A percentile compares a stretch with the other conserved stretches of the same genome.
Conservation (phyloP, 2,888 invertebrate species). For the Cosmia pyralina region DNA sequence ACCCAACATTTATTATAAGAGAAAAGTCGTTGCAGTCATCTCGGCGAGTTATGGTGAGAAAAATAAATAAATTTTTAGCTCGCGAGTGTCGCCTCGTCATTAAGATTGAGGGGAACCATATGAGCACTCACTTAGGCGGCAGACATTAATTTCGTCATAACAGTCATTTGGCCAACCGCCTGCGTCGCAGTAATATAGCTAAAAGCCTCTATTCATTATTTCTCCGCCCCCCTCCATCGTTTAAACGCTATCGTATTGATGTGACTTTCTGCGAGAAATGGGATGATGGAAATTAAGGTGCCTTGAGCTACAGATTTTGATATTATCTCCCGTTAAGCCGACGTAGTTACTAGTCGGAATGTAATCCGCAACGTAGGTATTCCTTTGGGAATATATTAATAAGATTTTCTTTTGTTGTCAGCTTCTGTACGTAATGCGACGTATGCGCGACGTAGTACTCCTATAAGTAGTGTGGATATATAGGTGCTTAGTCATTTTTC, state of each 20-base stretch:
- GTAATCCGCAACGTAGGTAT: conserved; percentile 56
- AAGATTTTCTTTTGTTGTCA: conserved; percentile 59
- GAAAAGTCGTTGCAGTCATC: conserved; percentile 46
- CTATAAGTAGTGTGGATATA: not conserved
- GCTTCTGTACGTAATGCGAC: conserved; percentile 35
- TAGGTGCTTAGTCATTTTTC: conserved; percentile 23
- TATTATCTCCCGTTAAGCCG: conserved; percentile 55
- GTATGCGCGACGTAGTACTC: not conserved
- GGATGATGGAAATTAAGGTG: conserved; percentile 67
- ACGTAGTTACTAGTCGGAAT: conserved; percentile 56
- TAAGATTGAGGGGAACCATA: conserved; percentile 78
- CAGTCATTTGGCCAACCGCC: conserved; percentile 79
- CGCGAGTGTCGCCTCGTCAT: conserved; percentile 61
- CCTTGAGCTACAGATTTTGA: conserved; percentile 60
- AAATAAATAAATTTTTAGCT: conserved; percentile 55
- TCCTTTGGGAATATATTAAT: conserved; percentile 60
- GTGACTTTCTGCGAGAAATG: conserved; percentile 68
- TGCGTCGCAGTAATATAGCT: conserved; percentile 80
- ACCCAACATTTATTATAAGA: conserved; percentile 36
- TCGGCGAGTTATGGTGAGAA: conserved; percentile 54
- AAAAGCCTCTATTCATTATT: conserved; percentile 84
- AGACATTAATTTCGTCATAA: conserved; percentile 84
- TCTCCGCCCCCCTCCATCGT: conserved; percentile 69
- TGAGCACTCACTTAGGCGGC: conserved; percentile 79
- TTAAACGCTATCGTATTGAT: conserved; percentile 71